phyloP scores from a whole-genome alignment of 2,113 vertebrate species.

The Thunnus maccoyii region DNA sequence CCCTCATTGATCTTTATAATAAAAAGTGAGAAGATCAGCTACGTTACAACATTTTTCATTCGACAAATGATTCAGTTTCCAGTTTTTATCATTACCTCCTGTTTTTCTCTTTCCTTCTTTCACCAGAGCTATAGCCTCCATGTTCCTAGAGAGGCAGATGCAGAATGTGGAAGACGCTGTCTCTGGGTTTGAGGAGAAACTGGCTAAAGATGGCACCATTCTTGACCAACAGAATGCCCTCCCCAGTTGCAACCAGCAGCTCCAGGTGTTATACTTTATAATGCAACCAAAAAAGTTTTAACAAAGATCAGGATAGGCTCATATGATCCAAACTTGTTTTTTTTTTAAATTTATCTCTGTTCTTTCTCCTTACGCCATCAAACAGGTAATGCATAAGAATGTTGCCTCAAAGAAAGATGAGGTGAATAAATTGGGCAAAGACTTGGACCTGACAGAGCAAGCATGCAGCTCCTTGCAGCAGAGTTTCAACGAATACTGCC shows the following conservation, averaged over 20 bases:
- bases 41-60: not conserved
- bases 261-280: slow-evolving; percentile 85
- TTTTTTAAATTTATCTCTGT: not conserved
- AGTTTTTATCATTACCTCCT: not conserved
- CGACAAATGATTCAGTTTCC: too few species aligned
- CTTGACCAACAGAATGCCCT: slow-evolving; percentile 83
- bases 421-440: slow-evolving; percentile 88
- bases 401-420: slow-evolving; percentile 85
- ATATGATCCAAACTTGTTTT: not conserved
- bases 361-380: not conserved
- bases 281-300: not conserved
- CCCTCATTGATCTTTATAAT: slow-evolving; percentile 87
- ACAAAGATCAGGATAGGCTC: not conserved
- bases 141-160: slow-evolving; percentile 91
- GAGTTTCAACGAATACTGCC: slow-evolving; percentile 92
- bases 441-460: slow-evolving; percentile 88
- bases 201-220: slow-evolving; percentile 86
- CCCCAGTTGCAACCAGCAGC: slow-evolving; percentile 80
- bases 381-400: slow-evolving; percentile 84
- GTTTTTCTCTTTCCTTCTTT: slow-evolving; percentile 5
- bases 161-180: slow-evolving; percentile 85
- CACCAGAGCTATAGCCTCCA: slow-evolving; percentile 87
- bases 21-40: slow-evolving; percentile 89
- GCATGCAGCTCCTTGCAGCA: slow-evolving; percentile 88
- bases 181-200: slow-evolving; percentile 86